A percentile compares a stretch with the other conserved stretches of the same genome.
phyloP scores from a whole-genome alignment of 2,888 invertebrate genomes.

The Merodon equestris region DNA sequence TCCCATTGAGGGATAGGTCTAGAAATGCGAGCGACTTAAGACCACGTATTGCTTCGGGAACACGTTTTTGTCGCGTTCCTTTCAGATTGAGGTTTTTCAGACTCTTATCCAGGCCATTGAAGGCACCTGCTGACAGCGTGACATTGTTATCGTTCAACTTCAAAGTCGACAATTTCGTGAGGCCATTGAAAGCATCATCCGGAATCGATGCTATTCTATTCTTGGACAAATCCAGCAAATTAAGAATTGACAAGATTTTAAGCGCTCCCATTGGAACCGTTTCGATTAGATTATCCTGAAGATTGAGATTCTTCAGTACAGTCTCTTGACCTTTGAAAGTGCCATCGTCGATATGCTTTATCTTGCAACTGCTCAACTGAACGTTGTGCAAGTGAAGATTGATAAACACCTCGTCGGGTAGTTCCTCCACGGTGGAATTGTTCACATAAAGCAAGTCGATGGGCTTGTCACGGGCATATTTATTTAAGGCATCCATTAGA shows the following conservation, averaged over 20 bases:
- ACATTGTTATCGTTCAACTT: constrained; percentile 94
- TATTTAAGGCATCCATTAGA: constrained; percentile 86
- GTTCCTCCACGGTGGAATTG: constrained; percentile 87
- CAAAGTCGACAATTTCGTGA: constrained; percentile 87
- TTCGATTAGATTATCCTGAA: constrained; percentile 89
- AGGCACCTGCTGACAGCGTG: constrained; percentile 84
- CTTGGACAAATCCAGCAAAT: constrained; percentile 90
- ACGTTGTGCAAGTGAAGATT: constrained; percentile 88
- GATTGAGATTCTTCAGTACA: constrained; percentile 89
- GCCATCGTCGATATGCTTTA: constrained; percentile 84
- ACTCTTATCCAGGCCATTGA: constrained; percentile 88
- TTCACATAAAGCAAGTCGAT: constrained; percentile 93
- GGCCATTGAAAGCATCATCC: constrained; percentile 87
- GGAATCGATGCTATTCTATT: constrained; percentile 87
- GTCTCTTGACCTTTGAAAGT: constrained; percentile 92
- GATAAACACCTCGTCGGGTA: constrained; percentile 84
- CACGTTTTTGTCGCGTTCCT: constrained; percentile 88
- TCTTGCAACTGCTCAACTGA: constrained; percentile 90
- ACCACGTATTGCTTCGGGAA: constrained; percentile 89
- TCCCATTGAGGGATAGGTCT: constrained; percentile 93
- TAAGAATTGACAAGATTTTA: constrained; percentile 84
- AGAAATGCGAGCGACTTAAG: constrained; percentile 90
- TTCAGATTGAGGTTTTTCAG: constrained; percentile 94
- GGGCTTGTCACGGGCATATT: constrained; percentile 83
- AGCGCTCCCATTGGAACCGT: constrained; percentile 89